A percentile compares a stretch with the other conserved stretches of the same genome.
Evolutionary conservation across 2,113 vertebrate genomes (phyloP).

Genomic region (Nyctereutes procyonoides): DNA sequence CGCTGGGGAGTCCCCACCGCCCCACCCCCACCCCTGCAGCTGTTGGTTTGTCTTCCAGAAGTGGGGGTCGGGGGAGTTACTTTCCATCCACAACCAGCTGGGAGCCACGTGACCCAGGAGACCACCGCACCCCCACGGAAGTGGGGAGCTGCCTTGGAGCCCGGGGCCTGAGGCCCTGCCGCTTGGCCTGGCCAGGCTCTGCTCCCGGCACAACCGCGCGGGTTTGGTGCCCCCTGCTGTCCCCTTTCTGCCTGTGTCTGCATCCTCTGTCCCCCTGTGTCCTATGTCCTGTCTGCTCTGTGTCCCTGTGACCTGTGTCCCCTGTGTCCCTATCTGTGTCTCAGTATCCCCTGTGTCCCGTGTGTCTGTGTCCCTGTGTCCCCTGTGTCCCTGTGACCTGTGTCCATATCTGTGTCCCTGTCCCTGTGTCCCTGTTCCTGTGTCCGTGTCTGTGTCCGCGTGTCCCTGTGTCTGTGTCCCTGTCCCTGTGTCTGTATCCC

Average conservation of each 20-base stretch:
- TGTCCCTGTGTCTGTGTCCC: neutral
- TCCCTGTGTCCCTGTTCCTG: neutral
- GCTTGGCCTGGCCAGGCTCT: rapidly evolving
- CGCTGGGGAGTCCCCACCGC: no score
- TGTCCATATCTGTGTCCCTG: neutral
- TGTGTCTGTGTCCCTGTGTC: neutral
- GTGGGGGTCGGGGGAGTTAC: no score
- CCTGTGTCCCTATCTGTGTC: neutral
- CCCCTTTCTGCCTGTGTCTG: slow-evolving; percentile 37
- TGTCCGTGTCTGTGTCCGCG: neutral
- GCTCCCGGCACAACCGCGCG: slow-evolving; percentile 68
- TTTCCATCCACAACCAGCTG: neutral
- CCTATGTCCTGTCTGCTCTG: neutral
- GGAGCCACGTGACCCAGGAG: neutral
- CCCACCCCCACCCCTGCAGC: no score
- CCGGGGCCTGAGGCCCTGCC: neutral
- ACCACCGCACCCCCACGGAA: neutral
- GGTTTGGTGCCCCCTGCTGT: slow-evolving; percentile 88
- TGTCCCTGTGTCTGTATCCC: neutral
- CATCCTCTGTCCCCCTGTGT: neutral
- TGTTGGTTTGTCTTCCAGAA: no score
- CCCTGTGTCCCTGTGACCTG: neutral
- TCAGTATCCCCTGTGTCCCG: no score
- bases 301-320: neutral
- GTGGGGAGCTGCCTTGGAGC: neutral